Evolutionary conservation across 2,113 vertebrate genomes (phyloP).

Genomic region (Protomyctophum bolini): DNA sequence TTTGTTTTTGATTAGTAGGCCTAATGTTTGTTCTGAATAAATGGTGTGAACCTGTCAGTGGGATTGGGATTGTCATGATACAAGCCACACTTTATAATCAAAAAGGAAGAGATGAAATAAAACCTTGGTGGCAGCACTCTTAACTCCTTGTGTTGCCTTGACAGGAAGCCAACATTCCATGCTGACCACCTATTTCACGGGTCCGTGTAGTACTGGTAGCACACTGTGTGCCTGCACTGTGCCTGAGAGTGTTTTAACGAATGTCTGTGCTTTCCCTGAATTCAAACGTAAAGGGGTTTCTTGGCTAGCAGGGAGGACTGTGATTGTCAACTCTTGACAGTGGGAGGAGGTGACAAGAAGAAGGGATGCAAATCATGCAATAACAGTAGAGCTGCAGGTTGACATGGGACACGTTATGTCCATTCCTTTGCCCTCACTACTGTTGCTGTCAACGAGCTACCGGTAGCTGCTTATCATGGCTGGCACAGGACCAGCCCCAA

Average conservation of each 20-base stretch:
- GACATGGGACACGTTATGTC: constrained; percentile 1
- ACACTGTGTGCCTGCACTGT: constrained; percentile 45
- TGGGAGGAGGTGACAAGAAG: constrained; percentile 14
- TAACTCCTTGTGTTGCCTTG: constrained; percentile 57
- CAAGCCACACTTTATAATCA: background rate
- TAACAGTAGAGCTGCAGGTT: background rate
- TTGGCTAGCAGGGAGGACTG: constrained; percentile 36
- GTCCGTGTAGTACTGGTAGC: constrained; percentile 65
- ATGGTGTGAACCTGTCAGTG: background rate
- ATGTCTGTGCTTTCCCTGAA: constrained; percentile 2
- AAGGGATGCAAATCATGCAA: background rate
- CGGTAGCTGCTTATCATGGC: background rate
- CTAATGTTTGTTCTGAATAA: background rate
- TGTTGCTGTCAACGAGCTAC: constrained; percentile 7
- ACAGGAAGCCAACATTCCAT: constrained; percentile 64
- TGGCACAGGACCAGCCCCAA: too few relatives aligned
- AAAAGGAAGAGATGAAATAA: background rate
- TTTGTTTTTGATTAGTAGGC: background rate
- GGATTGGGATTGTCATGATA: background rate
- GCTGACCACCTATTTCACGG: constrained; percentile 49
- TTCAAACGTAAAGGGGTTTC: constrained; percentile 20
- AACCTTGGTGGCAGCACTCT: background rate
- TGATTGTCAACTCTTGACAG: constrained; percentile 18
- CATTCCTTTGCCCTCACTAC: background rate
- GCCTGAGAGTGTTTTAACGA: constrained; percentile 23